These are phyloP conservation scores for Nycticorax nycticorax DNA, from an alignment of 2,113 vertebrate species.

Conservation along the genomic window DNA sequence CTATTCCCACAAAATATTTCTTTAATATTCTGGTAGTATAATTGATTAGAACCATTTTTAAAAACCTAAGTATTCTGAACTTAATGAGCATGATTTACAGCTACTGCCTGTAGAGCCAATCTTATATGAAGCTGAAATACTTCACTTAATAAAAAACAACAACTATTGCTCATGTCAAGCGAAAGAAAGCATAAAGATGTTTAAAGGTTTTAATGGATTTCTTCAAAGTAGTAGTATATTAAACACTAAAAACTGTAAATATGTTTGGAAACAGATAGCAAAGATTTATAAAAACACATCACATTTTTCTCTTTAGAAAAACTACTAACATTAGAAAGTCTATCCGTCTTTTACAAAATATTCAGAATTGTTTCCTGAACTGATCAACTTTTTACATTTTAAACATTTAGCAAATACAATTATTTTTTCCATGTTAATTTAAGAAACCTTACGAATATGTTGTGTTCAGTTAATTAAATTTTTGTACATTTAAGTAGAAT, in stretches of 20 bases:
- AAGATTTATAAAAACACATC: neutral
- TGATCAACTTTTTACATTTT: neutral
- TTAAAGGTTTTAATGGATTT: neutral
- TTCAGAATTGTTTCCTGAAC: neutral
- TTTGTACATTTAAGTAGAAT: neutral
- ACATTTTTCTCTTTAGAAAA: neutral
- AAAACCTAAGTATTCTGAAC: neutral
- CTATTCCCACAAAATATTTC: neutral
- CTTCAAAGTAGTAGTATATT: neutral
- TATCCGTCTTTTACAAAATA: neutral
- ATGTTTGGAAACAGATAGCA: neutral
- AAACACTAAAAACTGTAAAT: neutral
- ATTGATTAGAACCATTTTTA: neutral
- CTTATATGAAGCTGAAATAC: neutral
- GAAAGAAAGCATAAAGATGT: neutral
- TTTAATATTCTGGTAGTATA: neutral
- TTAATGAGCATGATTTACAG: neutral
- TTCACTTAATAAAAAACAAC: neutral
- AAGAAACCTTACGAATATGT: neutral
- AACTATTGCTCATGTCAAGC: neutral
- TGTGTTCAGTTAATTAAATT: neutral
- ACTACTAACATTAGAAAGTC: neutral
- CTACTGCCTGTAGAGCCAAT: neutral
- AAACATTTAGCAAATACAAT: neutral
- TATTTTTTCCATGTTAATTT: neutral